Evolutionary conservation across 35 echinoderm and acorn worm genomes (phyloP), one percentile per base, ranked within the genome.

Genomic region (Patiria miniata): DNA sequence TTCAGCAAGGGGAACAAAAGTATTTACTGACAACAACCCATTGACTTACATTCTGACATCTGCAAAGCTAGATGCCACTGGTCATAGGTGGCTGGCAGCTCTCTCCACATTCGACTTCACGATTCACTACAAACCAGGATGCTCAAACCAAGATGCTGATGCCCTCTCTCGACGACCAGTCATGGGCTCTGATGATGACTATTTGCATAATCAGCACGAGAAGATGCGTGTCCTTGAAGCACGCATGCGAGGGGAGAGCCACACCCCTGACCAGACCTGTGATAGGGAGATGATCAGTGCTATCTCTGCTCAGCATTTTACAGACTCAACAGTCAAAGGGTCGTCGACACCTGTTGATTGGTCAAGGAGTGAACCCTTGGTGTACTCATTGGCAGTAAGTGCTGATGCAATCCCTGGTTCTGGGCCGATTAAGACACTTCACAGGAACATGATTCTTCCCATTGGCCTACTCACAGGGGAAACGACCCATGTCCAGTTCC

Each of bases 371-470:
- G 42, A 47, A 12, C 19, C 58, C 21, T 30, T 61, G 19, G 58
- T 61, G 0, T 61, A 61, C 19, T 61, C 9, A 7, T 15, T 61
- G 58, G 58, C 58, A 61, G 21, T 2, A 19, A 61, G 58, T 61
- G 58, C 58, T 7, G 58, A 61, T 22, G 58, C 58, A 61, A 0
- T 61, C 28, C 58, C 58, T 55, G 78, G 79, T 40, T 52, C 32
- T 36, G 83, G 89, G 0, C 0, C 22, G 28, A 32, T 79, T 59
- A 80, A 82, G 39, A 87, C 61, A 53, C 42, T 94, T 2, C 93
- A 94, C 68, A 86, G 88, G 39, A 94, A 94, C 59, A 15, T 82
- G 3, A 42, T 94, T 28, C 61, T 91, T 36, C 91, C 81, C 10
- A 78, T 78, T 78, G 77, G 77, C 18, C 21, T 40, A 19, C 77